Evolutionary conservation across 2,797 vertebrate genomes (phyloP).

Genomic region (Novumbra hubbsi): DNA sequence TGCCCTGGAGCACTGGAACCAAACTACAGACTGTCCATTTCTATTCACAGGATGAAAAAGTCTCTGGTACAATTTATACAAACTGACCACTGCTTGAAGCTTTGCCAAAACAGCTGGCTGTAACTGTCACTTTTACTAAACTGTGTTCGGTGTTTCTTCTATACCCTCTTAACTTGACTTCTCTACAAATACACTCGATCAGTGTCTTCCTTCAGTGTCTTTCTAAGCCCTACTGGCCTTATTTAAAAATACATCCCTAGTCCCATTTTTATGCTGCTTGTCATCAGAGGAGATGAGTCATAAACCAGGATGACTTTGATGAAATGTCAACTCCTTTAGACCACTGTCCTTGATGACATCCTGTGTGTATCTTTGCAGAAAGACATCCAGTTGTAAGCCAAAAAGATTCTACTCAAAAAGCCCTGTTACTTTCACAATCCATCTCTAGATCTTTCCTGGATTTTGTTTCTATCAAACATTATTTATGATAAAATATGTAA

Average conservation of each 20-base stretch:
- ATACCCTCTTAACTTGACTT: neutral
- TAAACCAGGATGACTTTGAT: conserved; percentile 7
- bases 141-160: neutral
- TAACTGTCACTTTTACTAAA: conserved; percentile 3
- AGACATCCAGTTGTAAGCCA: conserved; percentile 6
- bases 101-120: neutral
- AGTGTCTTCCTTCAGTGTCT: neutral
- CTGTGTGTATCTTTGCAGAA: neutral
- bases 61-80: conserved; percentile 6
- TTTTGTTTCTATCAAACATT: neutral
- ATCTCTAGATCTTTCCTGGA: neutral
- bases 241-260: neutral
- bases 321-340: conserved; percentile 12
- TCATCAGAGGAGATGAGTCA: conserved; percentile 1
- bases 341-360: neutral
- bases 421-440: neutral
- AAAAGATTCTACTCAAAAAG: neutral
- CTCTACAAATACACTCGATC: neutral
- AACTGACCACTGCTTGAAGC: neutral
- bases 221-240: neutral
- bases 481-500: neutral
- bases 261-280: too few species aligned
- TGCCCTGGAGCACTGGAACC: neutral
- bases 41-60: conserved; percentile 5
- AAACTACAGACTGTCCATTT: neutral